Conservation (phyloP, 2,888 invertebrate species). For the Cheilosia urbana region DNA sequence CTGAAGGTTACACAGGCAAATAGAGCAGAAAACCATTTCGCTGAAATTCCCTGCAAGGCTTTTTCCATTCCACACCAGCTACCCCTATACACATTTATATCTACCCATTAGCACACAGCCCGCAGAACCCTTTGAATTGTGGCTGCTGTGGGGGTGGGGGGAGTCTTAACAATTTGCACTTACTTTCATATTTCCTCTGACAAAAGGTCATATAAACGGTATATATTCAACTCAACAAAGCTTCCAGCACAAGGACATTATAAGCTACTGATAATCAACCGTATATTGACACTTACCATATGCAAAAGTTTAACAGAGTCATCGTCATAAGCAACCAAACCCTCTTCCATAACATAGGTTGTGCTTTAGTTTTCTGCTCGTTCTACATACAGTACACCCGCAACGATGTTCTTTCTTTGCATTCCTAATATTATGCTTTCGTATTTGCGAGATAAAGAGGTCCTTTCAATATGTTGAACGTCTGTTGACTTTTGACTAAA, state of each 20-base stretch:
- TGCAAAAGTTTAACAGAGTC: constrained; percentile 47
- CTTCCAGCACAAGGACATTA: constrained; percentile 37
- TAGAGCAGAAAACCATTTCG: constrained; percentile 49
- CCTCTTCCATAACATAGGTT: neutral
- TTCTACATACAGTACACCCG: neutral
- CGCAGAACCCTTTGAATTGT: neutral
- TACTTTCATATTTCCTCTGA: constrained; percentile 38
- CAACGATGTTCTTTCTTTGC: constrained; percentile 41
- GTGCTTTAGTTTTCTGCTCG: neutral
- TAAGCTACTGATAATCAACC: constrained; percentile 63
- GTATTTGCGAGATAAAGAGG: constrained; percentile 66
- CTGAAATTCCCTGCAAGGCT: constrained; percentile 17
- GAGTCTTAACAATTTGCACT: constrained; percentile 34
- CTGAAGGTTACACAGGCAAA: constrained; percentile 61
- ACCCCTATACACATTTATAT: neutral
- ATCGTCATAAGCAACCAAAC: constrained; percentile 9
- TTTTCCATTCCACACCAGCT: neutral
- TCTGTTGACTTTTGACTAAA: constrained; percentile 75
- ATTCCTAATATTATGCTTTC: constrained; percentile 67
- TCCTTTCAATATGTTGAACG: constrained; percentile 65
- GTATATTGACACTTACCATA: constrained; percentile 56
- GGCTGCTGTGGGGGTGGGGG: neutral
- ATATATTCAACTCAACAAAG: constrained; percentile 48
- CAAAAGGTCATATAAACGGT: constrained; percentile 21
- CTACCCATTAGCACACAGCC: neutral